These are phyloP conservation scores for Parochlus steinenii DNA, from an alignment of 2,888 invertebrate genomes.

Conservation along the genomic window DNA sequence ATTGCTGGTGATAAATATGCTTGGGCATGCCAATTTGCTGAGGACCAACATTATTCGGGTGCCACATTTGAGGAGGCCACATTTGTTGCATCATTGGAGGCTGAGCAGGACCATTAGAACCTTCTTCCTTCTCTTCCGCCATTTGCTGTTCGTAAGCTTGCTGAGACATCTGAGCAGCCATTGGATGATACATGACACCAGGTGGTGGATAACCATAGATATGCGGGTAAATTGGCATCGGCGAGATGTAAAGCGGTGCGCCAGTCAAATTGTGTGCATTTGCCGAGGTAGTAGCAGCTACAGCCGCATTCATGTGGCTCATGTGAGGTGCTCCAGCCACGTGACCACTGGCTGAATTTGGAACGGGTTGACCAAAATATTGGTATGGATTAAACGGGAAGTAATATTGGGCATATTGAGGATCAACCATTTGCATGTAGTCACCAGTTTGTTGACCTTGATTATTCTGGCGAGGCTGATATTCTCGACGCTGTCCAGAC, in stretches of 20 bases:
- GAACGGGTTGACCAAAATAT: no score
- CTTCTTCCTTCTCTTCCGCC: neutral
- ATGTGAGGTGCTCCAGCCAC: neutral
- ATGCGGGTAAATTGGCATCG: neutral
- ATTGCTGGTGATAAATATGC: slow-evolving; percentile 1
- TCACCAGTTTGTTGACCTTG: slow-evolving; percentile 2
- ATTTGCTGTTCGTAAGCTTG: neutral
- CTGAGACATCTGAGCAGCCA: slow-evolving; percentile 1
- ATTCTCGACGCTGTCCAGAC: slow-evolving; percentile 6
- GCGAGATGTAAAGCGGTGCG: neutral
- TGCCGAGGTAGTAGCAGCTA: neutral
- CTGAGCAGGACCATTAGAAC: neutral
- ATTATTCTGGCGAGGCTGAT: neutral
- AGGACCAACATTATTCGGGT: no score
- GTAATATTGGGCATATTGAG: neutral
- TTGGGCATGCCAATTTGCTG: slow-evolving; percentile 28
- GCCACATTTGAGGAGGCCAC: slow-evolving; percentile 33
- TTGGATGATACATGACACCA: neutral
- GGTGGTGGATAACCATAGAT: no score
- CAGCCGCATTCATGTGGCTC: neutral
- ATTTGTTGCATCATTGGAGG: slow-evolving; percentile 17
- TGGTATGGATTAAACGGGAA: neutral
- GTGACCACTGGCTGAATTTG: neutral
- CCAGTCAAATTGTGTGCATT: slow-evolving; percentile 8
- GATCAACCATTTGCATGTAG: neutral